A percentile compares a stretch with the other conserved stretches of the same genome.
phyloP scores from a whole-genome alignment of 1,140 invertebrate species.

The Halictus rubicundus region DNA sequence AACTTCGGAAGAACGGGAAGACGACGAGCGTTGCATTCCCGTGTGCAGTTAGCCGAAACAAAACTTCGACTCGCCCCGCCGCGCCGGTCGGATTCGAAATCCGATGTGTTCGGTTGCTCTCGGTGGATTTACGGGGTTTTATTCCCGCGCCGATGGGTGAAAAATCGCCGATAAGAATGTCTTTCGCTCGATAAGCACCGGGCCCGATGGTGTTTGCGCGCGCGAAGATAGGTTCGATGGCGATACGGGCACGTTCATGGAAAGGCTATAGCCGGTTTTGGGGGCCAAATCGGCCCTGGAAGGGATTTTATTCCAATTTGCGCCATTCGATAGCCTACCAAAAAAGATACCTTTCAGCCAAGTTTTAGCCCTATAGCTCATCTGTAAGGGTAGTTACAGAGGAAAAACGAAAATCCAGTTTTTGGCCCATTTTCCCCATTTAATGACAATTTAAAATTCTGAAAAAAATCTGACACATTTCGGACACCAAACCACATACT shows the following conservation, averaged over 20 bases:
- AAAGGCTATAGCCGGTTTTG: too few relatives aligned
- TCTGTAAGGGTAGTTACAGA: too few relatives aligned
- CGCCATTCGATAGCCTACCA: too few relatives aligned
- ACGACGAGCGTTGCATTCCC: constrained; percentile 34
- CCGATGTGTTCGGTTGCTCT: neutral
- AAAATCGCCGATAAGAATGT: constrained; percentile 4
- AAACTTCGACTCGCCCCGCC: constrained; percentile 13
- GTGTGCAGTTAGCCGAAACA: constrained; percentile 11
- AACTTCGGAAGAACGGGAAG: constrained; percentile 19
- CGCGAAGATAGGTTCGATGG: neutral
- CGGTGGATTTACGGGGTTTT: constrained; percentile 18
- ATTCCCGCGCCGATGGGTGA: neutral
- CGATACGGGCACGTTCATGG: neutral
- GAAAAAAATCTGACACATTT: too few relatives aligned
- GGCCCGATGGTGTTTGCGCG: neutral
- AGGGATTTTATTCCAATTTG: too few relatives aligned
- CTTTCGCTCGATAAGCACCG: neutral
- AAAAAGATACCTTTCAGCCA: too few relatives aligned
- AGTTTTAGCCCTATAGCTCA: too few relatives aligned
- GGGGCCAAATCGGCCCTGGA: too few relatives aligned
- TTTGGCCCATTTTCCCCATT: too few relatives aligned
- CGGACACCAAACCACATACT: too few relatives aligned
- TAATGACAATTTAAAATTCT: too few relatives aligned
- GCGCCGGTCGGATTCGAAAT: constrained; percentile 16
- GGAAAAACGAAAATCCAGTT: too few relatives aligned